phyloP scores from a whole-genome alignment of 2,888 invertebrate species.

The Lepetodrilus schrolli region DNA sequence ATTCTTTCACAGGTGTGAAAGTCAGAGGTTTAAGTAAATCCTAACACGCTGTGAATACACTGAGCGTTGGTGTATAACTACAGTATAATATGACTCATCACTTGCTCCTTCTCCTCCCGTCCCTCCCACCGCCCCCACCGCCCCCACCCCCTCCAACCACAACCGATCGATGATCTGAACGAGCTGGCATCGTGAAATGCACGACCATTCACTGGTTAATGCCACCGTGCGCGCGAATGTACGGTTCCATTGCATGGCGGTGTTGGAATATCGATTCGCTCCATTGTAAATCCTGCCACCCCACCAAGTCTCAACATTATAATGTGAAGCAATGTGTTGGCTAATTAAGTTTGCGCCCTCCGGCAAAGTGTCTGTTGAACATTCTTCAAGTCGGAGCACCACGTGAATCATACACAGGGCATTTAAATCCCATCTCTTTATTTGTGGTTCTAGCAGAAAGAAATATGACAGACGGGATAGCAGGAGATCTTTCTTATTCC shows the following conservation, averaged over 20 bases:
- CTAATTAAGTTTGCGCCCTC: constrained; percentile 3
- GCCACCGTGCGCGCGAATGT: constrained; percentile 2
- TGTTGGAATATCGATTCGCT: background rate
- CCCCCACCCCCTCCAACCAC: background rate
- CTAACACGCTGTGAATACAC: no score
- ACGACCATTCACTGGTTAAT: background rate
- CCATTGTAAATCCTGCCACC: background rate
- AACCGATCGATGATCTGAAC: background rate
- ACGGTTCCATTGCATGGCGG: background rate
- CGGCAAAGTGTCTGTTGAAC: background rate
- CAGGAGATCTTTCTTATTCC: no score
- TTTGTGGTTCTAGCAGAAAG: background rate
- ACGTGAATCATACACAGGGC: background rate
- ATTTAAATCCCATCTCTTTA: background rate
- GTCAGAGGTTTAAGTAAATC: no score
- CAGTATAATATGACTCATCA: no score
- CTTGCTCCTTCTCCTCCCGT: no score
- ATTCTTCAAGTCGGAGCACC: background rate
- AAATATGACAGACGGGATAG: constrained; percentile 6
- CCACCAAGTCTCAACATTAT: background rate
- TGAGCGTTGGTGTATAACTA: no score
- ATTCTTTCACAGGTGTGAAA: no score
- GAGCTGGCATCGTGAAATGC: background rate
- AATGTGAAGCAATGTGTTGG: constrained; percentile 11
- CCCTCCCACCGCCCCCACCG: background rate